Conservation (phyloP, 2,888 invertebrate species). For the Smittia sp. region DNA sequence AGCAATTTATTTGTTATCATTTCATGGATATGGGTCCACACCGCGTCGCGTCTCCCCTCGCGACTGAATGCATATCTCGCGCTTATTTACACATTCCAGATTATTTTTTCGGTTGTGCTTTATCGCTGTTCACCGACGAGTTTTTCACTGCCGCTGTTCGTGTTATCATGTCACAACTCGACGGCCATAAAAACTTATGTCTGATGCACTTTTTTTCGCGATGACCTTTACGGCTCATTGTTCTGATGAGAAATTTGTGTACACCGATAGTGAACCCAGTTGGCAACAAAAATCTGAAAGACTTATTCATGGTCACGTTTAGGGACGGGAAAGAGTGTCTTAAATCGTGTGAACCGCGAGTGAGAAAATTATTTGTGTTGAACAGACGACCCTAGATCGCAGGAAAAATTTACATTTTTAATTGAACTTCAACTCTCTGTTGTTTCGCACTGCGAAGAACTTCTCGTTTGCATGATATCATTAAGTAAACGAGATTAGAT, state of each 20-base stretch:
- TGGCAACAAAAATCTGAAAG: neutral
- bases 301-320: constrained; percentile 10
- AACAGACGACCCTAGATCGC: too few species aligned
- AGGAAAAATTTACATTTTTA: neutral
- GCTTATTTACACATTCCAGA: too few species aligned
- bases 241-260: neutral
- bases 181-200: neutral
- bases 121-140: too few species aligned
- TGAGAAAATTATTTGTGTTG: too few species aligned
- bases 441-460: neutral
- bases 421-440: neutral
- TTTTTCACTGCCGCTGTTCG: neutral
- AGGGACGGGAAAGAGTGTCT: neutral
- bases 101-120: neutral
- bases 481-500: neutral
- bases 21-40: constrained; percentile 14
- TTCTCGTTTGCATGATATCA: neutral
- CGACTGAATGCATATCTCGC: neutral
- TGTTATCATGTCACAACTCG: neutral
- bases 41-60: neutral
- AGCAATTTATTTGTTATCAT: constrained; percentile 39
- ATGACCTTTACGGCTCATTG: constrained; percentile 7
- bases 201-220: constrained; percentile 6
- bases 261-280: neutral
- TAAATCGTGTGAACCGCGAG: too few species aligned